Conservation (phyloP, 2,797 vertebrate species). For the Rhinella marina region DNA sequence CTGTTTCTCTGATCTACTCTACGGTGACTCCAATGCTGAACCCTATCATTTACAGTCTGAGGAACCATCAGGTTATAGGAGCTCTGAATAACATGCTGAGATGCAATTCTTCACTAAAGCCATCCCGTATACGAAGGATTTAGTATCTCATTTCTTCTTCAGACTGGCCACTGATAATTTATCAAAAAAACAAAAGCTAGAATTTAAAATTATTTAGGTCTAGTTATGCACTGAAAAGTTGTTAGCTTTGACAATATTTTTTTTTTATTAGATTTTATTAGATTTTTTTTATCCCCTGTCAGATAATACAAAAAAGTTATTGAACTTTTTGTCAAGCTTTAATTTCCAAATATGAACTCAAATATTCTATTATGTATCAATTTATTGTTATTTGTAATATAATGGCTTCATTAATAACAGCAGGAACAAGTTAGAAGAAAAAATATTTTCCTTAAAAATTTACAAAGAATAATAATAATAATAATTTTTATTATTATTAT, state of each 20-base stretch:
- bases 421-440: not conserved
- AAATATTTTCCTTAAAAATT: too few species aligned
- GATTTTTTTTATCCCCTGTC: not conserved
- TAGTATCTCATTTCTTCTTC: too few species aligned
- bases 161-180: not conserved
- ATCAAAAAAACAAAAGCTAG: not conserved
- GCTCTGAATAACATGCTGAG: constrained; percentile 30
- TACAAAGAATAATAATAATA: too few species aligned
- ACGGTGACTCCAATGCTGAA: constrained; percentile 46
- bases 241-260: too few species aligned
- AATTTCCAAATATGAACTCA: not conserved
- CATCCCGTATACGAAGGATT: not conserved
- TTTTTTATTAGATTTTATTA: too few species aligned
- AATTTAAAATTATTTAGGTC: not conserved
- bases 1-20: constrained; percentile 46
- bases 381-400: not conserved
- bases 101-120: not conserved
- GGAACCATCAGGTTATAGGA: constrained; percentile 43
- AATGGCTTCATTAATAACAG: not conserved
- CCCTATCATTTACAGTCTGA: constrained; percentile 54
- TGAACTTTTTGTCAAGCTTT: too few species aligned
- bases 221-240: not conserved
- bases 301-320: too few species aligned
- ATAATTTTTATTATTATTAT: too few species aligned
- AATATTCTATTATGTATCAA: not conserved